Evolutionary conservation across 2,113 vertebrate genomes (phyloP), one percentile per base, ranked within the genome.

Genomic region (Coptodon rendalli): DNA sequence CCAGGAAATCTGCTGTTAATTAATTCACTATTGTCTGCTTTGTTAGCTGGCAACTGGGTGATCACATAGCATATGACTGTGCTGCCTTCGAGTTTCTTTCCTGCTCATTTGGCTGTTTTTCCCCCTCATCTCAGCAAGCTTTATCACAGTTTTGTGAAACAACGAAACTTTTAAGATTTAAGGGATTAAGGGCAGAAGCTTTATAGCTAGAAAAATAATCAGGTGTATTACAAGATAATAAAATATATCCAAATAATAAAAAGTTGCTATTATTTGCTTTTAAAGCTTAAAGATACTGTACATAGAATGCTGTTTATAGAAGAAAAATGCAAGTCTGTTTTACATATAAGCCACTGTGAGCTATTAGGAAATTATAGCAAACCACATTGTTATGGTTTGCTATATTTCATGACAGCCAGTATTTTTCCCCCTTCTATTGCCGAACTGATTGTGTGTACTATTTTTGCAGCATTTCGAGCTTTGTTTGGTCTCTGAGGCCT

Each of bases 11-110:
- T 71, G 83, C 88, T 85, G 89, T 86, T 96, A 96, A 96, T 96
- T 95, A 96, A 96, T 96, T 96, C 92, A 89, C 93, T 73, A 73
- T 90, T 93, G 94, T 95, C 94, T 84, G 71, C 93, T 93, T 91
- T 92, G 91, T 88, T 86, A 88, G 92, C 86, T 56, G 66, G 93
- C 83, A 88, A 91, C 45, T 57, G 45, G 87, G 87, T 84, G 91
- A 92, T 94, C 93, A 86, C 92, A 85, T 90, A 76, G 84, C 89
- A 86, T 81, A 84, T 76, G 82, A 82, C 80, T 83, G 84, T 87
- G 27, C 80, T n/a, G 86, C 92, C 87, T 87, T 90, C 48, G 17
- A 88, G 83, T 87, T 68, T 78, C 61, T 76, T 85, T 63, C 38
- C 29, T 85, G 82, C 38, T 90, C 73, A 82, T 92, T 79, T 76